A percentile compares a stretch with the other conserved stretches of the same genome.
Evolutionary conservation across 1,140 invertebrate species (phyloP).

Genomic region (Drosophila athabasca): DNA sequence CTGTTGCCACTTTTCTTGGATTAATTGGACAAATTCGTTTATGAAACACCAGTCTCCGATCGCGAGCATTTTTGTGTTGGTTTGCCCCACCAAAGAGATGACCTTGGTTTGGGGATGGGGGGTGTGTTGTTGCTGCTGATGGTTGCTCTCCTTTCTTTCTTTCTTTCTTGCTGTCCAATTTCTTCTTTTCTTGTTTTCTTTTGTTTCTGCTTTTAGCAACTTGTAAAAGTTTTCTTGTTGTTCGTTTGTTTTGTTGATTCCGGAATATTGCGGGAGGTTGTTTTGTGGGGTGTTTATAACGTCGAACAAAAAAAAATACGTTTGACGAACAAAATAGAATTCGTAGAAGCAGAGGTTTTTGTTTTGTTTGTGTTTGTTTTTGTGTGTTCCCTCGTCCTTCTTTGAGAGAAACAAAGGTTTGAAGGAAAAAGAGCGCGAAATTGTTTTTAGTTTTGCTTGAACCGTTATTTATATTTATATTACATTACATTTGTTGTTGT

Average conservation of each 20-base stretch:
- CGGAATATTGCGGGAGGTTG: too few species aligned
- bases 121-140: constrained; percentile 3
- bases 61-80: constrained; percentile 80
- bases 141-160: constrained; percentile 1
- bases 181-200: neutral
- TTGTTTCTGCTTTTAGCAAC: constrained; percentile 27
- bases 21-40: constrained; percentile 29
- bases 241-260: constrained; percentile 5
- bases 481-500: constrained; percentile 2
- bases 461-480: too few species aligned
- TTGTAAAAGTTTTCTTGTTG: constrained; percentile 13
- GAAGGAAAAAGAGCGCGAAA: constrained; percentile 1
- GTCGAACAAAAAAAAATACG: too few species aligned
- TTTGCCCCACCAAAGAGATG: constrained; percentile 58
- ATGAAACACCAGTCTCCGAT: constrained; percentile 72
- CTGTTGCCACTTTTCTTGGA: too few species aligned
- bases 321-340: too few species aligned
- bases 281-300: too few species aligned
- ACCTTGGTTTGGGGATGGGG: constrained; percentile 58
- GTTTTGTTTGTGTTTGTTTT: constrained; percentile 23
- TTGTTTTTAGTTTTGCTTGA: neutral
- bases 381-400: neutral
- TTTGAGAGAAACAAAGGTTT: too few species aligned
- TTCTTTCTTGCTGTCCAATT: neutral
- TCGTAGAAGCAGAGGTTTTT: constrained; percentile 15